Percentiles rank a stretch among this genome's conserved stretches.
Evolutionary conservation across 2,797 vertebrate species (phyloP).

Genomic region (Pipistrellus pygmaeus): DNA sequence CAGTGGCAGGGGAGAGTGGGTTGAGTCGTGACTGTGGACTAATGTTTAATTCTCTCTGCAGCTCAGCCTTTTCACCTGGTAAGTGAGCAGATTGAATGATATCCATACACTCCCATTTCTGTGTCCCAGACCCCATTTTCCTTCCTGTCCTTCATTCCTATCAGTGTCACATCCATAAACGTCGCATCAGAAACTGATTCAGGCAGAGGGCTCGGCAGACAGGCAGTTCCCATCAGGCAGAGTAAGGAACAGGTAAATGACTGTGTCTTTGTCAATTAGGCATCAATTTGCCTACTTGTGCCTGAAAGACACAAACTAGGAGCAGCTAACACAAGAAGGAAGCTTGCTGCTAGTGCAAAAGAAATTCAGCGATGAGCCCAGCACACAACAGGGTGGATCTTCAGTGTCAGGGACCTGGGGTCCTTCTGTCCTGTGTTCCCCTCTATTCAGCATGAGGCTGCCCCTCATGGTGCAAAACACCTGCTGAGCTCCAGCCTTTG

Average conservation of each 20-base stretch:
- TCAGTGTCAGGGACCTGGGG: background rate
- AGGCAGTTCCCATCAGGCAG: background rate
- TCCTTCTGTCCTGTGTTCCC: background rate
- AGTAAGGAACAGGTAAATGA: background rate
- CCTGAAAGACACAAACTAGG: background rate
- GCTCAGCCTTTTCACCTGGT: background rate
- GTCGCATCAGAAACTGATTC: background rate
- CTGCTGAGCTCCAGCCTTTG: background rate
- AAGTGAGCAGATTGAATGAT: background rate
- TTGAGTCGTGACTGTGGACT: background rate
- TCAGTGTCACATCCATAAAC: background rate
- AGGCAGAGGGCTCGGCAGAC: background rate
- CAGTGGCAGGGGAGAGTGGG: background rate
- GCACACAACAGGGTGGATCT: background rate
- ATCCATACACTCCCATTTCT: background rate
- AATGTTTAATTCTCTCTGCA: background rate
- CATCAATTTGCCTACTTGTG: background rate
- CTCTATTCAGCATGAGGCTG: background rate
- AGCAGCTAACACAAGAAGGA: background rate
- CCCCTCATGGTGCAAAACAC: background rate
- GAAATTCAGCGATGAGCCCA: background rate
- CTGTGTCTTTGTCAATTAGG: background rate
- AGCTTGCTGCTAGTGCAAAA: background rate
- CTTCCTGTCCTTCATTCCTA: background rate
- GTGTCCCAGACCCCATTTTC: background rate